These are phyloP conservation scores for Chiridota heheva DNA, from an alignment of 35 echinoderm and acorn worm genomes.

Conservation along the genomic window DNA sequence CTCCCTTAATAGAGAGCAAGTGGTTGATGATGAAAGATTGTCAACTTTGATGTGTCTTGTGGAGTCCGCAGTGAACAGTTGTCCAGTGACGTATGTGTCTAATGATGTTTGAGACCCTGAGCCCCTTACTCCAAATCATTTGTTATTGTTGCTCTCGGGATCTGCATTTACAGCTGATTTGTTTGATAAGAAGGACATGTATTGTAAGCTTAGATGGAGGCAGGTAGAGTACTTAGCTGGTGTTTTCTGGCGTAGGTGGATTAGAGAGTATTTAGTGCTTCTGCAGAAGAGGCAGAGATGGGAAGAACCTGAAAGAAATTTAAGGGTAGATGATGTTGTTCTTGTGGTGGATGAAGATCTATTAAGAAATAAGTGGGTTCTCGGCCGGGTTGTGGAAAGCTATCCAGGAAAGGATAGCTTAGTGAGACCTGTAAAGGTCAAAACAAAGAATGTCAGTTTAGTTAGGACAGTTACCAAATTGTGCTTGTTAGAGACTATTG, in stretches of 20 bases:
- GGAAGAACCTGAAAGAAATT: conserved; percentile 21
- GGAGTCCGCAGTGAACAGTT: conserved; percentile 49
- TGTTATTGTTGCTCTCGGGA: conserved; percentile 25
- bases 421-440: conserved; percentile 32
- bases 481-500: conserved; percentile 11
- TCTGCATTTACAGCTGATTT: conserved; percentile 10
- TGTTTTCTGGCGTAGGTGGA: conserved; percentile 60
- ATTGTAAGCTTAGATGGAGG: conserved; percentile 41
- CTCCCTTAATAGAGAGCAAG: conserved; percentile 21
- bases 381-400: conserved; percentile 33
- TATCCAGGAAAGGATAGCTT: conserved; percentile 39
- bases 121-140: conserved; percentile 45
- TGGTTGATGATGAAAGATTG: conserved; percentile 44
- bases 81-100: conserved; percentile 49
- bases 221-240: conserved; percentile 59
- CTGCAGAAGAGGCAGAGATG: conserved; percentile 58
- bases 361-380: conserved; percentile 37
- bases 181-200: background rate
- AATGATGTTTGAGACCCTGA: conserved; percentile 54
- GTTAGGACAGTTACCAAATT: conserved; percentile 41
- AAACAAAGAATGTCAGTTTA: conserved; percentile 9
- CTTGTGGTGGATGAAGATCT: conserved; percentile 36
- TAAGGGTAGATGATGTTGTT: conserved; percentile 45
- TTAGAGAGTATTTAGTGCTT: conserved; percentile 22
- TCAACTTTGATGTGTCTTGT: conserved; percentile 57